Evolutionary conservation across 1,140 invertebrate genomes (phyloP), one percentile per base, ranked within the genome.

Genomic region (Dinothrombium tinctorium): DNA sequence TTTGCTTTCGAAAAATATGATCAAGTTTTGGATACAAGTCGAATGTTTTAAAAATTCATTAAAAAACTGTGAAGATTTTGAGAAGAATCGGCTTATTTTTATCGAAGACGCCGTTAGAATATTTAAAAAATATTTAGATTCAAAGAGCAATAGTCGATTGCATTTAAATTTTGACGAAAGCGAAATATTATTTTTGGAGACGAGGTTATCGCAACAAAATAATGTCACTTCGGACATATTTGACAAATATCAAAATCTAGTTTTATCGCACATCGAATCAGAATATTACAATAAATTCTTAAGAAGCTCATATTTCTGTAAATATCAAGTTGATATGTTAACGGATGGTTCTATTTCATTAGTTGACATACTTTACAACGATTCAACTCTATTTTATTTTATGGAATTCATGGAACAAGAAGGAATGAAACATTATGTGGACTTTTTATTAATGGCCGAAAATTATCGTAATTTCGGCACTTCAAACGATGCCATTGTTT

Each of bases 401-500:
- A 87, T 83, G 64, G 84, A 92, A 71, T 89, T 75, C 61, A 67
- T 89, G 61, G 83, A 90, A 54, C 73, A 84, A 57, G 78, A 89
- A 61, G 68, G 69, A 43, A 76, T 74, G 53, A 69, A 74, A 44
- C 65, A 71, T 49, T 63, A 86, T 32, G 60, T 92, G 32, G 83
- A 90, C 56, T 87, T 90, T 63, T 76, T 81, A 71, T 70, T 89
- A 56, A 73, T 78, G 14, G 72, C 74, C 15, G 73, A 73, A 36
- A 86, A 84, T 63, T 90, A 83, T 56, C 72, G 77, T 47, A 73
- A 80, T 67, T 21, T 57, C 64, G 28, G 69, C 72, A 29, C 70
- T 31, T 79, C 84, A 61, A 67, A 67, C 42, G 84, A 90, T 69
- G 83, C 83, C 43, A 74, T 90, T 60, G 70, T 86, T 47, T 68